Evolutionary conservation across 2,888 invertebrate species (phyloP), one percentile per base, ranked within the genome.

Genomic region (Agonopterix arenella): DNA sequence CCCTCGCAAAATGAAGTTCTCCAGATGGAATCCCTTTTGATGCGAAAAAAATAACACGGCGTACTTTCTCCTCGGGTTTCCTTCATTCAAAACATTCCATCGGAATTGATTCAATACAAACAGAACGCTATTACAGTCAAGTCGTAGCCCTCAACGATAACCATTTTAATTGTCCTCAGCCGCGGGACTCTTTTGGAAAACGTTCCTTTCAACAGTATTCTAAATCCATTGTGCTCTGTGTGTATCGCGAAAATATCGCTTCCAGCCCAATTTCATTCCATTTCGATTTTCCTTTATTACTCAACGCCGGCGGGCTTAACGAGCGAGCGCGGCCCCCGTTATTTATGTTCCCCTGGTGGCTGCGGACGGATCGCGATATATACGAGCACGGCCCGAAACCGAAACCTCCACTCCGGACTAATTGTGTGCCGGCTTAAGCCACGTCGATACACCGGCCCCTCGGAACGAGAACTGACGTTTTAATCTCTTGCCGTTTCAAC

Each of bases 251-350:
- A 83, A 84, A 81, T 85, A 85, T 86, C 80, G 82, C 80, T 78
- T 83, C 80, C 79, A 83, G 78, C 76, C 86, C 88, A 86, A 86
- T 88, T 88, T 88, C 84, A 86, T 88, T 88, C 82, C 85, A 84
- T 88, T 89, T 88, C 88, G 88, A 88, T 89, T 88, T 88, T 86
- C 88, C 85, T 88, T 88, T 89, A 89, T 88, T 88, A 88, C 89
- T 85, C 80, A 81, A 80, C 78, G 83, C 80, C 81, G 80, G 80
- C 80, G 77, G 80, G 84, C 88, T 86, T 89, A 88, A 88, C 88
- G 86, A 88, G 85, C 84, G 82, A 75, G 76, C 79, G 76, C 76
- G 80, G 82, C 76, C 77, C 77, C 76, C 69, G 85, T 85, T 88
- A 89, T 89, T 89, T 89, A 89, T 88, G 86, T 84, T 80, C 77